Conservation (phyloP, 2,888 invertebrate genomes). For the Lasioglossum lativentre region DNA sequence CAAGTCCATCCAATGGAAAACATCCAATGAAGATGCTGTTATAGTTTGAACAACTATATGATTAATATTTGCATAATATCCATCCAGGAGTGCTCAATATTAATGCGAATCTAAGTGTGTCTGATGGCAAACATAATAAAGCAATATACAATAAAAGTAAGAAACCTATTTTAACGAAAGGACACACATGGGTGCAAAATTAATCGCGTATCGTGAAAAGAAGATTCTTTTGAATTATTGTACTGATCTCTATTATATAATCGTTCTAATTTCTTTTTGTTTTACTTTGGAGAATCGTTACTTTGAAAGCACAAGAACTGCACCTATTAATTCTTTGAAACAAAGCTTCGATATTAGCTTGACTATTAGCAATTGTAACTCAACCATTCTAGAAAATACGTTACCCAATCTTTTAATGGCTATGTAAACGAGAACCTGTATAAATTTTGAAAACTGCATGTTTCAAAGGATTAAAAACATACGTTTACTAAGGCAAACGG, state of each 20-base stretch:
- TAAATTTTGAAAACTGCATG: conserved; percentile 19
- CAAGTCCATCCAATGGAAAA: conserved; percentile 64
- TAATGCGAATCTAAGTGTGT: conserved; percentile 51
- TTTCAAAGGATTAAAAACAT: conserved; percentile 38
- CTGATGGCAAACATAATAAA: conserved; percentile 55
- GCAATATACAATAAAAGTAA: conserved; percentile 38
- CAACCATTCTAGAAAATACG: background rate
- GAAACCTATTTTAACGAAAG: conserved; percentile 36
- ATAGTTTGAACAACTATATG: conserved; percentile 46
- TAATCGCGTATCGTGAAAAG: background rate
- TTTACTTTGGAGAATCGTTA: background rate
- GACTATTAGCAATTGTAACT: background rate
- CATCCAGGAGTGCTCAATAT: conserved; percentile 67
- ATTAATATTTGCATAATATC: conserved; percentile 58
- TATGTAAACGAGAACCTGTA: background rate
- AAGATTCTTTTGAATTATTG: conserved; percentile 4
- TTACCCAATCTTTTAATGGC: conserved; percentile 8
- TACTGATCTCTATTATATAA: background rate
- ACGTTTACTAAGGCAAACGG: conserved; percentile 6
- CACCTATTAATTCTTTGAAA: conserved; percentile 31
- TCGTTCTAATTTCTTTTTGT: background rate
- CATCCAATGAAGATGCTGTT: conserved; percentile 49
- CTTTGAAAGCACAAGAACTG: background rate
- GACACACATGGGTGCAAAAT: conserved; percentile 24
- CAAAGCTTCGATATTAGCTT: conserved; percentile 2